Evolutionary conservation across 2,113 vertebrate species (phyloP), one percentile per base, ranked within the genome.

Genomic region (Alaudala cheleensis): DNA sequence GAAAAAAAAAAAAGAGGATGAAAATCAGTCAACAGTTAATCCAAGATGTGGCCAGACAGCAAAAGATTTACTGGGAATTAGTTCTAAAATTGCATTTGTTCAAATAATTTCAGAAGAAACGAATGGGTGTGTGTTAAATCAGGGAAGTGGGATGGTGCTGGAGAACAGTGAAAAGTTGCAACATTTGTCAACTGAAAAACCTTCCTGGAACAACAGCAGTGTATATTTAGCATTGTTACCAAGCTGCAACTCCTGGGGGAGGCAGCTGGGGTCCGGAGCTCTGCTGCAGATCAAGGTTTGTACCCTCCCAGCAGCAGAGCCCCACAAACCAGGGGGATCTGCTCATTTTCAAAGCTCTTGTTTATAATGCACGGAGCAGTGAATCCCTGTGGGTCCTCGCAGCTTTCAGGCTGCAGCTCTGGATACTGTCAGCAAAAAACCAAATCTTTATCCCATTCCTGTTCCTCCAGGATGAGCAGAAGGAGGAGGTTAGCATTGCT

Each of bases 211-310:
- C 50, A 82, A 70, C 49, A 92, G 51, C 66, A 62, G 22, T 28
- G 2, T 95, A 85, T 88, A 94, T 95, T 97, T 95, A 94, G 95
- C 85, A 33, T 91, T 90, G 95, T 96, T 91, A 95, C 93, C 71
- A 72, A 66, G 87, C 95, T 85, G 89, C 74, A 73, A 3, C 14
- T 94, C 94, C 94, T 85, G 58, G 12, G 91, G 91, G 94, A 95
- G 81, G 74, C 81, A 70, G 91, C 73, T 95, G 0, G 0, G 66
- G 6, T 45, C 74, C 82, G 81, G 77, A 83, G 86, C 60, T 91
- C 39, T 91, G 78, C 89, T 88, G 80, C 6, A 6, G 51, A 57
- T 77, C 39, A 4, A 95, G 93, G 86, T 94, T 96, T 91, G 76
- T 73, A 10, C 66, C 4, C 6, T 77, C 26, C 84, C 64, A 72